These are phyloP conservation scores for Chionoecetes opilio DNA, from an alignment of 1,140 invertebrate species.

Conservation along the genomic window DNA sequence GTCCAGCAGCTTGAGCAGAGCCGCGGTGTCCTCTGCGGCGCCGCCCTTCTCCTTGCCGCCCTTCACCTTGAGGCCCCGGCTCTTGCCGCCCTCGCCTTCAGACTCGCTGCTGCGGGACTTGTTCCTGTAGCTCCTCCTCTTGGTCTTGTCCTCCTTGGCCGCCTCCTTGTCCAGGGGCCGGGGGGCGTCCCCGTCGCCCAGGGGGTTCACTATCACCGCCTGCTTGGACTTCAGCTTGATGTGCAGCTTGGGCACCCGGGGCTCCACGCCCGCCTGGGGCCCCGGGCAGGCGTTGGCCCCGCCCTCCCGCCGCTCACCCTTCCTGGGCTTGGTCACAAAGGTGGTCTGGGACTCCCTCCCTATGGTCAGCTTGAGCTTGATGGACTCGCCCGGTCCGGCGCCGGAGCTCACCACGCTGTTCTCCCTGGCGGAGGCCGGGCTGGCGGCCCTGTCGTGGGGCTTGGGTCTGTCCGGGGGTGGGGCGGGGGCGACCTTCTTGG, in stretches of 20 bases:
- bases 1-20: constrained; percentile 79
- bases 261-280: constrained; percentile 86
- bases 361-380: constrained; percentile 92
- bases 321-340: constrained; percentile 79
- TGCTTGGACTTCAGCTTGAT: constrained; percentile 88
- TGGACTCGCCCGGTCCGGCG: constrained; percentile 88
- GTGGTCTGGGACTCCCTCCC: constrained; percentile 78
- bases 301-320: constrained; percentile 76
- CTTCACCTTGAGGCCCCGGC: constrained; percentile 77
- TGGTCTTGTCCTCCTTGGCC: constrained; percentile 70
- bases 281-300: constrained; percentile 57
- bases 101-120: constrained; percentile 78
- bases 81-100: constrained; percentile 83
- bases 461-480: constrained; percentile 71
- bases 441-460: constrained; percentile 79
- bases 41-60: constrained; percentile 83
- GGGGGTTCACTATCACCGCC: constrained; percentile 80
- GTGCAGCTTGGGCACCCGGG: constrained; percentile 93
- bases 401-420: constrained; percentile 82
- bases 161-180: constrained; percentile 71
- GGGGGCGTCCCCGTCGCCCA: constrained; percentile 73
- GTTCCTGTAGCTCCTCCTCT: constrained; percentile 76
- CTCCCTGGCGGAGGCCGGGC: constrained; percentile 74
- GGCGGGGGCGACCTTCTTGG: constrained; percentile 66
- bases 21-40: constrained; percentile 66